Evolutionary conservation across 1,140 invertebrate genomes (phyloP).

Genomic region (Orchesella cincta): DNA sequence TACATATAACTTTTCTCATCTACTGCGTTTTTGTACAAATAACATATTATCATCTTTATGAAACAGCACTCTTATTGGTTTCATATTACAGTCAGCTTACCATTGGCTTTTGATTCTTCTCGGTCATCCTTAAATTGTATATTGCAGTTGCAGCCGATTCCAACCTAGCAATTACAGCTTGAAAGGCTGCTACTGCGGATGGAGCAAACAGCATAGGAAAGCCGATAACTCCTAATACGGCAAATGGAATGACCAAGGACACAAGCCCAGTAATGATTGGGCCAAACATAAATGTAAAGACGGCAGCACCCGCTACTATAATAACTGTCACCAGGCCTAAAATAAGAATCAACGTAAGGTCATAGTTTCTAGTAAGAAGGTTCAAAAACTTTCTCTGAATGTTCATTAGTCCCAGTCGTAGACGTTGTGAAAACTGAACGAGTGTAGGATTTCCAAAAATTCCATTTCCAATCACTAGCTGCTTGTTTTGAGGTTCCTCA

Average conservation of each 20-base stretch:
- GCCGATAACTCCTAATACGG: slow-evolving; percentile 33
- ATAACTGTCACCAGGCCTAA: slow-evolving; percentile 18
- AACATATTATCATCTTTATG: too few species aligned
- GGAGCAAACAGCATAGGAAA: slow-evolving; percentile 26
- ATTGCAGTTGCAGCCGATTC: too few species aligned
- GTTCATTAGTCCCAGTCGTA: not conserved
- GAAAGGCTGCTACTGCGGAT: not conserved
- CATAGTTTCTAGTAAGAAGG: not conserved
- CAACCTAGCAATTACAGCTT: not conserved
- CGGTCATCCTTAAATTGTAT: too few species aligned
- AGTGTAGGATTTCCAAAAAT: not conserved
- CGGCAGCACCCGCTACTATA: not conserved
- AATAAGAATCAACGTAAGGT: slow-evolving; percentile 4
- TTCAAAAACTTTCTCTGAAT: not conserved
- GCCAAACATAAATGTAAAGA: slow-evolving; percentile 31
- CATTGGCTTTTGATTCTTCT: too few species aligned
- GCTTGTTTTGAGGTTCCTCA: not conserved
- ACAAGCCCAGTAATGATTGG: slow-evolving; percentile 25
- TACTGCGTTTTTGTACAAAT: too few species aligned
- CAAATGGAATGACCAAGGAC: slow-evolving; percentile 31
- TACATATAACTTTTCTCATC: too few species aligned
- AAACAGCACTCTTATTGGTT: too few species aligned
- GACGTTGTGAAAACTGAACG: not conserved
- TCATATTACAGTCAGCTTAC: too few species aligned
- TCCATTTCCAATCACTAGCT: not conserved